phyloP scores from a whole-genome alignment of 2,113 vertebrate species.

The Rattus norvegicus region DNA sequence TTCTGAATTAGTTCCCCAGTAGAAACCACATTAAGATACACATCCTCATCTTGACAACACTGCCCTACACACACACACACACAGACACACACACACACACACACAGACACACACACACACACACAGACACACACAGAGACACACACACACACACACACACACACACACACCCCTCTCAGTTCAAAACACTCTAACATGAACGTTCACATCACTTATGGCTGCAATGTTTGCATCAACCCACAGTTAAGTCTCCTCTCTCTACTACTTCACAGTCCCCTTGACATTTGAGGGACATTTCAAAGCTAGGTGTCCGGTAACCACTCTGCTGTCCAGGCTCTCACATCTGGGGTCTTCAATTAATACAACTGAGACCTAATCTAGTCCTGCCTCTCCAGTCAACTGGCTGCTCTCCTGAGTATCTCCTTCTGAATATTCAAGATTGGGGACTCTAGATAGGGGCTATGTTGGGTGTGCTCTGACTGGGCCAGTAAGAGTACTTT shows the following conservation, averaged over 20 bases:
- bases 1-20: background rate
- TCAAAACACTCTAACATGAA: background rate
- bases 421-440: background rate
- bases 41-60: background rate
- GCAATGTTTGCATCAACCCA: background rate
- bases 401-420: background rate
- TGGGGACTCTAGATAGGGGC: background rate
- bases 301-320: background rate
- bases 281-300: conserved; percentile 38
- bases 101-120: background rate
- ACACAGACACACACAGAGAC: background rate
- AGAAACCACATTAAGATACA: background rate
- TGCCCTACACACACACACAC: background rate
- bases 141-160: background rate
- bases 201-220: background rate
- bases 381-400: conserved; percentile 26
- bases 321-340: background rate
- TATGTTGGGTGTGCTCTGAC: background rate
- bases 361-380: background rate
- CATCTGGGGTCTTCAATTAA: background rate
- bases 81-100: background rate
- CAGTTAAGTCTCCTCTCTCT: background rate
- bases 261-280: background rate
- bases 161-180: background rate
- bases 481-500: background rate